Base-by-base conservation (phyloP, 64 coral and sea anemone genomes). In the Platygyra sinensis region DNA sequence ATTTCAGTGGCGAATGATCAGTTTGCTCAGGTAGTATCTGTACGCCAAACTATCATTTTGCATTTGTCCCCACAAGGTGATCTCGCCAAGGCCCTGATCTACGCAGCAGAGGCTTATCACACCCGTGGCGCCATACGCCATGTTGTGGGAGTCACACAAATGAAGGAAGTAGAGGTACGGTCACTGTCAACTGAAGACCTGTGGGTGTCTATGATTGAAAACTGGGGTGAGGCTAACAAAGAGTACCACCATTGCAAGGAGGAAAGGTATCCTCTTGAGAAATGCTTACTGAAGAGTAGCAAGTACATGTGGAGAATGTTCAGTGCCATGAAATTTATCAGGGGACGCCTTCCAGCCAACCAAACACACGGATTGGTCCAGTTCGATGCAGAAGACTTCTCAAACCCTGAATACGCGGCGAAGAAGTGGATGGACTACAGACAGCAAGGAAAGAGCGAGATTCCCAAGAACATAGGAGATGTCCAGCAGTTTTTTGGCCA, bases 261-360 rank as follows among this genome's bases (percentile, higher is more conserved):
- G 33, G 33, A 36, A 3, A 36, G 33, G 33, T 36, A 4, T 15
- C 90, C 90, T 77, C 6, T 86, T 30, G 87, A 83, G 27, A 57
- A 59, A 8, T 94, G 93, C 80, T 74, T 94, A 60, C 51, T 90
- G 55, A 90, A 94, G 75, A 94, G 87, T 82, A 90, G 81, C 76
- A 94, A 94, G 82, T 94, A 94, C 74, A 87, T 94, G 88, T 94
- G 88, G 88, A 80, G 93, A 36, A 82, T 85, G 87, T 89, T 94
- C 59, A 52, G 24, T 27, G 92, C 92, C 0, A 94, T 89, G 87
- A 59, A 49, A n/a, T 10, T 83, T 52, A 20, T 91, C 67, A 71
- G 79, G 12, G 22, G 0, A 2, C 19, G 10, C 10, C 17, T 91
- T 15, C 50, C 52, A 91, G 2, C 46, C 3, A 22, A 74, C 22